Percentiles rank a stretch among this genome's conserved stretches.
These are phyloP conservation scores for Xestoiulus laeticollis DNA, from an alignment of 2,888 invertebrate genomes.

Conservation along the genomic window DNA sequence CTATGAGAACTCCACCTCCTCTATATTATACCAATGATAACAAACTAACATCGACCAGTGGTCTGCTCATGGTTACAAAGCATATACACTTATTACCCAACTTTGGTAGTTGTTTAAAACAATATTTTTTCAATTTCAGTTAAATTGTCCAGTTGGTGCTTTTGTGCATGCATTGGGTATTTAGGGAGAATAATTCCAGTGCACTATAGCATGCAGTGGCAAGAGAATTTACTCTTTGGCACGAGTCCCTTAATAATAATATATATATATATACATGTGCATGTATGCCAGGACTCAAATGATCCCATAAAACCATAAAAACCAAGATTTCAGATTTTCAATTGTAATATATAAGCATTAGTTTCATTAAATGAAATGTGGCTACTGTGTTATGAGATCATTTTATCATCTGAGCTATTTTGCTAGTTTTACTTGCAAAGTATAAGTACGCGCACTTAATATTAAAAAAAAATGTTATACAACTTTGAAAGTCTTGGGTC, in stretches of 20 bases:
- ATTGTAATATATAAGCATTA: background rate
- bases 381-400: background rate
- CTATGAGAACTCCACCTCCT: constrained; percentile 6
- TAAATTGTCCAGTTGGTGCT: too few relatives aligned
- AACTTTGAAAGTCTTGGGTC: background rate
- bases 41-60: background rate
- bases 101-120: background rate
- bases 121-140: too few relatives aligned
- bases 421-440: too few relatives aligned
- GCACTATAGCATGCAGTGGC: too few relatives aligned
- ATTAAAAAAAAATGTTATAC: background rate
- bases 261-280: too few relatives aligned
- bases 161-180: too few relatives aligned
- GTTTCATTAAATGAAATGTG: too few relatives aligned
- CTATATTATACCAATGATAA: background rate
- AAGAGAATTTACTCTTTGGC: too few relatives aligned
- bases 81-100: background rate
- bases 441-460: background rate
- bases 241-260: background rate
- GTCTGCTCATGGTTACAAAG: background rate
- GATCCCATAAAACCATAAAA: too few relatives aligned
- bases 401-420: background rate
- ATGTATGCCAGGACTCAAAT: too few relatives aligned
- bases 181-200: too few relatives aligned
- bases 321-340: too few relatives aligned